Evolutionary conservation across 2,888 invertebrate species (phyloP), one percentile per base, ranked within the genome.

Genomic region (Eudemis profundana): DNA sequence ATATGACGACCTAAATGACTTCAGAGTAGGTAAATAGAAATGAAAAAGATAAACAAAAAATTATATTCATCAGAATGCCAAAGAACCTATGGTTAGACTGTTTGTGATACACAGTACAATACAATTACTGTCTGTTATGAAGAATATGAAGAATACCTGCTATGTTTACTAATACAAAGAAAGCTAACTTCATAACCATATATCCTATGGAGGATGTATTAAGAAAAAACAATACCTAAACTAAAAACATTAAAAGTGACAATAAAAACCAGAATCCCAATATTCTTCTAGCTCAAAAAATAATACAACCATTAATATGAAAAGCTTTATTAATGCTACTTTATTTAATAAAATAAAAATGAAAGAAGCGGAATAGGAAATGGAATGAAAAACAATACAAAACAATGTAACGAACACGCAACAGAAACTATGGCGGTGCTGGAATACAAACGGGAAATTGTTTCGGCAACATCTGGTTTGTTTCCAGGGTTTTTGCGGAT

Each of bases 401-500:
- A 47, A 65, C 59, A 65, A 36, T 51, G 53, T 59, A 65, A 46
- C 51, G 44, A 46, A 64, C 44, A 49, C 63, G 63, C 44, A 54
- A 38, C 61, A 50, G 21, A 56, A 63, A 63, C 49, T 63, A 63
- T 56, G 7, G 49, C 47, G 15, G 23, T 47, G 54, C 27, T 57
- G 57, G 50, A 64, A 59, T 53, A 59, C 46, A 53, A 65, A 64
- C 64, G 64, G 50, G 56, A 14, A 50, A 60, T 60, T 59, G 65
- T 65, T 66, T 44, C 19, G 56, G 63, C 33, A 69, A 61, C 70
- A 70, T 64, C 66, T 70, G 70, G 42, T 56, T 38, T 46, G 67
- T 65, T 67, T 67, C 68, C 47, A 53, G 61, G 64, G 57, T 68
- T 67, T 65, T 63, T 67, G 53, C 40, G 62, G 65, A 68, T 66